Percentiles rank a stretch among this genome's conserved stretches.
Evolutionary conservation across 2,888 invertebrate species (phyloP).

Genomic region (Petrolisthes manimaculis): DNA sequence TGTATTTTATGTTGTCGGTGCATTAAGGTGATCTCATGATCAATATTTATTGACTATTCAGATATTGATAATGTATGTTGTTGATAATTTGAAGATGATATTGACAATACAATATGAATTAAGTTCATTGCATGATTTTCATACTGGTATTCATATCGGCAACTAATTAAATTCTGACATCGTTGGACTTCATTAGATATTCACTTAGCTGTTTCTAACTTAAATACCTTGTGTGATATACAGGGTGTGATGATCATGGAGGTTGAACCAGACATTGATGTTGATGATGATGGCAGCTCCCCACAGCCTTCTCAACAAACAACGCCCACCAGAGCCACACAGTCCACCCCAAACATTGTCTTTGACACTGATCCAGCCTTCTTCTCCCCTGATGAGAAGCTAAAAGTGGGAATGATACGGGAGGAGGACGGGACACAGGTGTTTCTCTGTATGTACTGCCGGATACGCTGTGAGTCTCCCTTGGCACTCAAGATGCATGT

Average conservation of each 20-base stretch:
- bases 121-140: too few relatives aligned
- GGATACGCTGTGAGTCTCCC: conserved; percentile 50
- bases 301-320: conserved; percentile 26
- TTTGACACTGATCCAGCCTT: conserved; percentile 64
- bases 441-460: conserved; percentile 61
- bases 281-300: conserved; percentile 46
- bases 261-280: conserved; percentile 62
- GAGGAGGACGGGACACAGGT: conserved; percentile 49
- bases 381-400: conserved; percentile 62
- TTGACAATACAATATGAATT: too few relatives aligned
- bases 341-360: conserved; percentile 44
- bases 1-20: too few relatives aligned
- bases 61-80: too few relatives aligned
- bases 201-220: too few relatives aligned
- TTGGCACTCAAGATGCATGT: conserved; percentile 64
- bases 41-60: too few relatives aligned
- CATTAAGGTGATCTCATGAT: too few relatives aligned
- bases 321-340: not conserved
- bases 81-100: too few relatives aligned
- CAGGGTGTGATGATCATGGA: conserved; percentile 63
- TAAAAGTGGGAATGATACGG: conserved; percentile 59
- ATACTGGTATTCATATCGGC: too few relatives aligned
- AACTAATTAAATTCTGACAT: too few relatives aligned
- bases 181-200: too few relatives aligned
- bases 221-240: too few relatives aligned